These are phyloP conservation scores for Xestia ashworthii DNA, from an alignment of 2,888 invertebrate species.

Conservation along the genomic window DNA sequence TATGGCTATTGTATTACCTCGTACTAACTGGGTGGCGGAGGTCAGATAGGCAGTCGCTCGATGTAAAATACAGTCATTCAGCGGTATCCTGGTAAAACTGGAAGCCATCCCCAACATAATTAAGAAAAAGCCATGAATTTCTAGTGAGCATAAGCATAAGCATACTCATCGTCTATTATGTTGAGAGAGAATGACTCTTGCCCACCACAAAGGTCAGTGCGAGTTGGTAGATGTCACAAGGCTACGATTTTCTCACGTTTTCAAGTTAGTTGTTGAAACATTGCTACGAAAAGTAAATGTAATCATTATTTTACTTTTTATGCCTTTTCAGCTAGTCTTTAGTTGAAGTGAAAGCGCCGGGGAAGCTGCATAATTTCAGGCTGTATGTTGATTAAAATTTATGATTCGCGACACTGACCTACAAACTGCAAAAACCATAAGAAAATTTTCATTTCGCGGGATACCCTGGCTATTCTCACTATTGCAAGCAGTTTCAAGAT, in stretches of 20 bases:
- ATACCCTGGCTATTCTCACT: too few species aligned
- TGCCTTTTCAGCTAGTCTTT: background rate
- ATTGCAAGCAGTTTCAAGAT: background rate
- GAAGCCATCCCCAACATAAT: background rate
- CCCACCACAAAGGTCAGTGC: too few species aligned
- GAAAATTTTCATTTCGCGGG: too few species aligned
- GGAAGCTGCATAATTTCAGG: too few species aligned
- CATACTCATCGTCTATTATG: background rate
- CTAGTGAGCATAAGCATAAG: background rate
- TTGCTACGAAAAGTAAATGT: background rate
- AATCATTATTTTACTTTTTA: background rate
- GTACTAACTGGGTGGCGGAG: background rate
- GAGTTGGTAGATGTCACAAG: too few species aligned
- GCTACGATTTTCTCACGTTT: background rate
- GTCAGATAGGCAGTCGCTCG: background rate
- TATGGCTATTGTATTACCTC: background rate
- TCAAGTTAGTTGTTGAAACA: too few species aligned
- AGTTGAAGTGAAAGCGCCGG: too few species aligned
- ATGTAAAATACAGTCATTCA: background rate
- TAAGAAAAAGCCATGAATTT: background rate
- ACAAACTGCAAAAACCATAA: too few species aligned
- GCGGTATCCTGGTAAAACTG: background rate
- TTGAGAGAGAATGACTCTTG: background rate
- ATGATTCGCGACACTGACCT: too few species aligned
- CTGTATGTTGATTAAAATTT: too few species aligned